Evolutionary conservation across 2,797 vertebrate species (phyloP).

Genomic region (Ptychobarbus kaznakovi): DNA sequence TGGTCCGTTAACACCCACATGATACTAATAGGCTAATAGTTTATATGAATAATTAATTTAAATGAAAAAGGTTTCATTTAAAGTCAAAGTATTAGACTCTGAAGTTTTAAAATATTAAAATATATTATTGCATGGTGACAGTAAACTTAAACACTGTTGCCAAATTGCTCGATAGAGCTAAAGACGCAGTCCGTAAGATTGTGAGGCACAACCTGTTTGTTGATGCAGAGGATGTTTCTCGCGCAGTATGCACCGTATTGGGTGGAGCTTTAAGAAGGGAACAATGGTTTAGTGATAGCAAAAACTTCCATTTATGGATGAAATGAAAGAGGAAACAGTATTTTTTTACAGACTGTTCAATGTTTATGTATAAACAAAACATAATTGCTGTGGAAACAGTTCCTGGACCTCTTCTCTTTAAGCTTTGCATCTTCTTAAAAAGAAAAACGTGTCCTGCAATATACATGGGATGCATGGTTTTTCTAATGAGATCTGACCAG

Average conservation of each 20-base stretch:
- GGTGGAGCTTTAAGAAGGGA: constrained; percentile 8
- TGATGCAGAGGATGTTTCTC: neutral
- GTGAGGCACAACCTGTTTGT: neutral
- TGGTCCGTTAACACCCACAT: neutral
- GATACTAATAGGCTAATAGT: neutral
- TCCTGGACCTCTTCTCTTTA: neutral
- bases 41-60: too few relatives aligned
- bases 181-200: neutral
- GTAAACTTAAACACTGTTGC: neutral
- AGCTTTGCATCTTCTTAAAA: neutral
- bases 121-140: neutral
- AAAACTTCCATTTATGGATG: constrained; percentile 57
- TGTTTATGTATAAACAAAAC: neutral
- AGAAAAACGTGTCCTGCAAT: neutral
- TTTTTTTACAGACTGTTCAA: constrained; percentile 16
- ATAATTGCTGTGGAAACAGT: neutral
- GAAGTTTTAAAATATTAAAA: neutral
- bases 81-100: neutral
- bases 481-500: neutral
- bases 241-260: neutral
- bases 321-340: constrained; percentile 58
- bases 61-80: neutral
- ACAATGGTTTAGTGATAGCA: constrained; percentile 27
- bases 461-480: neutral
- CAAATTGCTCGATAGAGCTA: neutral